Evolutionary conservation across 1,140 invertebrate species (phyloP), one percentile per base, ranked within the genome.

Genomic region (Galleria mellonella): DNA sequence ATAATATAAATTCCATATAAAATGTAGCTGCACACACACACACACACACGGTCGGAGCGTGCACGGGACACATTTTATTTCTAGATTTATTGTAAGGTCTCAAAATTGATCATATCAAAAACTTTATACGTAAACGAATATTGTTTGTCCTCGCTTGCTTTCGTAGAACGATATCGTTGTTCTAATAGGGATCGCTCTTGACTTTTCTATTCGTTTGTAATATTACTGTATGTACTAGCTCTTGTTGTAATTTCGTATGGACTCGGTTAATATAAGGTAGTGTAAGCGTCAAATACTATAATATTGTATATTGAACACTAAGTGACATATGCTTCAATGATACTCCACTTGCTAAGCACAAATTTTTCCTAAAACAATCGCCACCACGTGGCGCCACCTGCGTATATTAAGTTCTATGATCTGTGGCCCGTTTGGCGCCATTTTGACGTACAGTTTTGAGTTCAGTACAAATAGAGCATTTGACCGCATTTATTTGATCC

Each of bases 91-190:
- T 51, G 11, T 67, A 67, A 67, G 57, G 67, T 77, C 58, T 74
- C 58, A 70, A 62, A 72, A 78, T 70, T 72, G 65, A 77, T 83
- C 79, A 83, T 83, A 83, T 83, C 79, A 83, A 79, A 65, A 47
- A 32, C 36, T 75, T 75, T 79, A 83, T 83, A 83, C 79, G 79
- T 83, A 83, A 78, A 57, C 54, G 37, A 55, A 48, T 47, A 49
- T 60, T 47, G 48, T 58, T 39, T 42, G 17, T 60, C 58, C 63
- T 65, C 62, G 75, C 78, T 78, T 79, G 78, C 75, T 83, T 79
- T 67, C 51, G 57, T 72, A 71, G 66, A 47, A 62, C 46, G 55
- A 51, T 51, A 53, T 51, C 47, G 36, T 51, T 46, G 43, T 48
- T 48, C 36, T 43, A 35, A 43, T 53, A 47, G 36, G 39, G 32